Percentiles rank a stretch among this genome's conserved stretches.
phyloP scores from a whole-genome alignment of 2,797 vertebrate genomes.

The Lacerta viridis region DNA sequence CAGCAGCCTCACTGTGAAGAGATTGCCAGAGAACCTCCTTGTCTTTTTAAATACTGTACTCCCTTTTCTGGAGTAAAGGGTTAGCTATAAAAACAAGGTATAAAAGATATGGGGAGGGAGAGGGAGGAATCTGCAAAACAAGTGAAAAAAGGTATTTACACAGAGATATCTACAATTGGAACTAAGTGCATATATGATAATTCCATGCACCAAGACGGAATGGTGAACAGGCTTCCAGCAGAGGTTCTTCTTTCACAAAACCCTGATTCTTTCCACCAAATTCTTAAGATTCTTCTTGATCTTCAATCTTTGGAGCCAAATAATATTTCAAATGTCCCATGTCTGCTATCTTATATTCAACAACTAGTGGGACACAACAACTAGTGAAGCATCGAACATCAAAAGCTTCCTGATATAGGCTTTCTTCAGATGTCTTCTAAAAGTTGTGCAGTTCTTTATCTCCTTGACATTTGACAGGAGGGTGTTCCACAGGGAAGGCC shows the following conservation, averaged over 20 bases:
- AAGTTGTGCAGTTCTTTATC: too few species aligned
- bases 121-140: constrained; percentile 42
- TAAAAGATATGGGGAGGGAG: constrained; percentile 20
- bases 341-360: constrained; percentile 96
- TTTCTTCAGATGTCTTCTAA: too few species aligned
- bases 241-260: constrained; percentile 17
- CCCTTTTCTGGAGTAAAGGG: not conserved
- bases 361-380: constrained; percentile 80
- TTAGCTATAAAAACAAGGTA: constrained; percentile 34
- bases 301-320: constrained; percentile 94
- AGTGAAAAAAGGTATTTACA: constrained; percentile 80
- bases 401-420: too few species aligned
- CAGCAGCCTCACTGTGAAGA: not conserved
- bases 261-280: constrained; percentile 20
- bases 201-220: constrained; percentile 4
- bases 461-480: too few species aligned
- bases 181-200: constrained; percentile 49
- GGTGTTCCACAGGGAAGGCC: too few species aligned
- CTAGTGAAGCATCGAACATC: too few species aligned
- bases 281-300: constrained; percentile 88
- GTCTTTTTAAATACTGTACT: constrained; percentile 43
- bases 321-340: constrained; percentile 98
- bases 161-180: constrained; percentile 78
- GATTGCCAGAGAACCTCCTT: not conserved
- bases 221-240: constrained; percentile 29